phyloP scores from a whole-genome alignment of 2,113 vertebrate genomes.

The Sebastes schlegelii region DNA sequence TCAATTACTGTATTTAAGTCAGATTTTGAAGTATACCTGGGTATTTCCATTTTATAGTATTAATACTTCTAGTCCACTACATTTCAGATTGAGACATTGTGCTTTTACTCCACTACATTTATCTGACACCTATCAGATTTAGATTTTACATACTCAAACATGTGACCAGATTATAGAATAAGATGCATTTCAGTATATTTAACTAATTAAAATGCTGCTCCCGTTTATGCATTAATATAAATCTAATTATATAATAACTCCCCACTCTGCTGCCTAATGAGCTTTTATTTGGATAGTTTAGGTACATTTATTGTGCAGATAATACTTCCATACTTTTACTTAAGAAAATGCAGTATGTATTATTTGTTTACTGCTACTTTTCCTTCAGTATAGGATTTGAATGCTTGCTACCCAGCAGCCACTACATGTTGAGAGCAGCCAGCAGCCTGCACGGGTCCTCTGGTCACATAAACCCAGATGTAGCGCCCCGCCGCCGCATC shows the following conservation, averaged over 20 bases:
- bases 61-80: not conserved
- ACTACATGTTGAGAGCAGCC: not conserved
- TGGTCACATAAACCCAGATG: conserved; percentile 75
- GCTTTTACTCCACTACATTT: not conserved
- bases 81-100: not conserved
- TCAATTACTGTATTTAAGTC: no score
- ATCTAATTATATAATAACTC: not conserved
- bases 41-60: not conserved
- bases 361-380: no score
- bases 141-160: not conserved
- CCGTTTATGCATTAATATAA: not conserved
- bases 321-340: not conserved
- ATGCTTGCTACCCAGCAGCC: not conserved
- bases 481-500: conserved; percentile 87
- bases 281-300: conserved; percentile 1
- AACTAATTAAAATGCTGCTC: not conserved
- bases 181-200: not conserved
- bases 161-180: not conserved
- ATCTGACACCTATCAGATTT: not conserved
- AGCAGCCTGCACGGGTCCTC: conserved; percentile 36
- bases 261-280: not conserved
- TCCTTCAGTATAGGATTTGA: not conserved
- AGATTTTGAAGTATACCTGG: no score
- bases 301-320: no score
- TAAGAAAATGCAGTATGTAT: not conserved